Conservation (phyloP, 2,797 vertebrate genomes). For the Stomatorhinus walkeri region DNA sequence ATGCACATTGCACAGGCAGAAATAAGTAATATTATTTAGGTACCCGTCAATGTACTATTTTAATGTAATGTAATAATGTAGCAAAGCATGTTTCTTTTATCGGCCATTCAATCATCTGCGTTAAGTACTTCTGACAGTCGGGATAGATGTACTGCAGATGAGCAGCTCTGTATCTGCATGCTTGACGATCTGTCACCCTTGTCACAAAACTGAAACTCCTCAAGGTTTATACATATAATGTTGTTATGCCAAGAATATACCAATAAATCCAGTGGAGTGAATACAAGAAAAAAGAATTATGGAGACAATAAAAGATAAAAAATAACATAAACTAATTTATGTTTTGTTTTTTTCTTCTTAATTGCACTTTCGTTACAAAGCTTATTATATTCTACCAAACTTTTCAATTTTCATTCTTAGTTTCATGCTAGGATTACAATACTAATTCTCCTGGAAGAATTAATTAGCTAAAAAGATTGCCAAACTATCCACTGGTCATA, state of each 20-base stretch:
- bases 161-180: background rate
- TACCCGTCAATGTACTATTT: background rate
- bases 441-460: background rate
- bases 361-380: background rate
- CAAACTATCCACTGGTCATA: background rate
- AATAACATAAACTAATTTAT: background rate
- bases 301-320: background rate
- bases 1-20: background rate
- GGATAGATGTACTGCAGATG: background rate
- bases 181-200: background rate
- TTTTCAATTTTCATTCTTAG: background rate
- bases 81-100: background rate
- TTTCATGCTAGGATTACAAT: background rate
- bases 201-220: background rate
- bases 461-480: background rate
- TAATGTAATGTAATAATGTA: background rate
- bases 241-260: background rate
- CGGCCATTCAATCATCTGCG: background rate
- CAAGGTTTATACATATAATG: background rate
- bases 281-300: background rate
- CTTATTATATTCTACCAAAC: background rate
- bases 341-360: background rate
- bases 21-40: conserved; percentile 13
- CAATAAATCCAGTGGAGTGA: background rate
- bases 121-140: background rate